Evolutionary conservation across 2,797 vertebrate genomes (phyloP).

Genomic region (Rhinatrema bivittatum): DNA sequence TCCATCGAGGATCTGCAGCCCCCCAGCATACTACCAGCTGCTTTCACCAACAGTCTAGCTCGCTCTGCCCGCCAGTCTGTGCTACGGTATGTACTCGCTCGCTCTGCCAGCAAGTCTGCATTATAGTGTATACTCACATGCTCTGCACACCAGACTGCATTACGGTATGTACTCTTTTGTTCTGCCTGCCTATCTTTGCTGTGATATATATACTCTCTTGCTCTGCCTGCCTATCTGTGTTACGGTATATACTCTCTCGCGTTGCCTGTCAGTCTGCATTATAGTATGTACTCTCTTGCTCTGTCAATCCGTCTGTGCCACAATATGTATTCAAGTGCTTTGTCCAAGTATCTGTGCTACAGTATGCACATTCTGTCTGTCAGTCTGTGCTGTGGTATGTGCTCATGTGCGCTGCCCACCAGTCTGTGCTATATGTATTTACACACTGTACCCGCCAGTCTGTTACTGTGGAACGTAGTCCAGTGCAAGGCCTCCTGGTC

Average conservation of each 20-base stretch:
- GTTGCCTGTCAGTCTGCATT: constrained; percentile 47
- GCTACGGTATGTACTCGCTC: constrained; percentile 80
- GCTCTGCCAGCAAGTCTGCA: constrained; percentile 36
- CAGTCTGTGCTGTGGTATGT: constrained; percentile 93
- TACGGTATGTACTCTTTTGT: not conserved
- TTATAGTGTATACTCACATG: constrained; percentile 65
- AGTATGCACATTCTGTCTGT: too few species aligned
- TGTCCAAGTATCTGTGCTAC: constrained; percentile 53
- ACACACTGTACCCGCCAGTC: not conserved
- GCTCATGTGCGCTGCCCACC: constrained; percentile 44
- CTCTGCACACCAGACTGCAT: constrained; percentile 22
- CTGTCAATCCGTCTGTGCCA: constrained; percentile 54
- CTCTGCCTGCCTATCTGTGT: constrained; percentile 64
- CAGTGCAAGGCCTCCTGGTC: not conserved
- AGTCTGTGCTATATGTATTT: constrained; percentile 1
- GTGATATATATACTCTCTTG: constrained; percentile 91
- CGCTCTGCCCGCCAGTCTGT: constrained; percentile 90
- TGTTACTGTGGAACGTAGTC: not conserved
- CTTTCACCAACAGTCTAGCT: constrained; percentile 88
- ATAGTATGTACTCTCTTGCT: constrained; percentile 45
- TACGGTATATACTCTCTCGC: constrained; percentile 44
- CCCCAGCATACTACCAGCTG: constrained; percentile 63
- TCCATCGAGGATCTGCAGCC: constrained; percentile 97
- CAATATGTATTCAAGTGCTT: too few species aligned
- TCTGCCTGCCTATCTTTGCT: constrained; percentile 29